phyloP scores from a whole-genome alignment of 2,113 vertebrate genomes.

The western clawed frog (Xenopus tropicalis) region DNA sequence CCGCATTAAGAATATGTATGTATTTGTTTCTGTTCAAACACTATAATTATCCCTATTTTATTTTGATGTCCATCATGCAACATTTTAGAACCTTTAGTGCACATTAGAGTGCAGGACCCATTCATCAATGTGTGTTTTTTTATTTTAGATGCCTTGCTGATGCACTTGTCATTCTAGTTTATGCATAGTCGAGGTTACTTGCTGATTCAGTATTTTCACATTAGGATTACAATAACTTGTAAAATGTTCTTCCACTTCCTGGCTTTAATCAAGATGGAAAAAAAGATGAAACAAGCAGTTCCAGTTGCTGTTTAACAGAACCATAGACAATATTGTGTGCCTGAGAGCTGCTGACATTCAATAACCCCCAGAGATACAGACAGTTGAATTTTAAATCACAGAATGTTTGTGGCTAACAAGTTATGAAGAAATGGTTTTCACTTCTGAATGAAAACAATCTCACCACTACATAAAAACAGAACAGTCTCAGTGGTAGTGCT shows the following conservation, averaged over 20 bases:
- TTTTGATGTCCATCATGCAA: too few relatives aligned
- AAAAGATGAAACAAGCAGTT: conserved; percentile 37
- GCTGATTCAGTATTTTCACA: conserved; percentile 35
- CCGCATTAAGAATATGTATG: too few relatives aligned
- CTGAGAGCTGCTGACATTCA: neutral
- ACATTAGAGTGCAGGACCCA: too few relatives aligned
- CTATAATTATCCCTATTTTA: too few relatives aligned
- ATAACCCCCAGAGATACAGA: conserved; percentile 43
- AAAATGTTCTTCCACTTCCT: conserved; percentile 45
- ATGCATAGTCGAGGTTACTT: conserved; percentile 34
- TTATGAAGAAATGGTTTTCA: conserved; percentile 52
- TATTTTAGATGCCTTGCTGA: too few relatives aligned
- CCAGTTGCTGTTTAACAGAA: conserved; percentile 29
- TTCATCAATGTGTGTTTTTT: too few relatives aligned
- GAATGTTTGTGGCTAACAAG: conserved; percentile 52
- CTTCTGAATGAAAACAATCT: conserved; percentile 59
- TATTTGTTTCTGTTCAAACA: too few relatives aligned
- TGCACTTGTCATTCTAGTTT: conserved; percentile 20
- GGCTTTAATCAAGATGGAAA: conserved; percentile 51
- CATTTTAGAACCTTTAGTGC: too few relatives aligned
- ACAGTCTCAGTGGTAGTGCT: conserved; percentile 1
- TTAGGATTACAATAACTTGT: conserved; percentile 5
- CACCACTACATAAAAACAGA: neutral
- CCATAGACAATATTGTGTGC: neutral
- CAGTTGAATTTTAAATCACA: conserved; percentile 39